These are phyloP conservation scores for Papilio demoleus DNA, from an alignment of 2,888 invertebrate species.

Conservation along the genomic window DNA sequence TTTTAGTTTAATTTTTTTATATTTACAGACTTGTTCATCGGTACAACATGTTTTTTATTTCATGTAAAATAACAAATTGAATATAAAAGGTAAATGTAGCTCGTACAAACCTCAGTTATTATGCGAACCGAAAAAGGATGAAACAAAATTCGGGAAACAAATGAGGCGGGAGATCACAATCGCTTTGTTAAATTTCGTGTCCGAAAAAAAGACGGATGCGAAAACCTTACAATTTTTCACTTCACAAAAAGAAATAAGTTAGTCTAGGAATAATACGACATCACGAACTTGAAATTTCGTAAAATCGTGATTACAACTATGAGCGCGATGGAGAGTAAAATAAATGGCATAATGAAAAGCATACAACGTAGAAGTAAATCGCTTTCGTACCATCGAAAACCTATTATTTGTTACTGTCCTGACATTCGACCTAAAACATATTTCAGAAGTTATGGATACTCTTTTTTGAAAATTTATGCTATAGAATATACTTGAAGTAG, in stretches of 20 bases:
- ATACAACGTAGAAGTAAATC: too few species aligned
- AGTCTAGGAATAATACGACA: neutral
- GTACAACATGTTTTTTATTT: neutral
- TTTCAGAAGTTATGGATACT: too few species aligned
- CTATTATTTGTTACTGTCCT: too few species aligned
- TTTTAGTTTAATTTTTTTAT: too few species aligned
- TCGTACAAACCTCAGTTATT: constrained; percentile 1
- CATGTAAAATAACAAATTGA: constrained; percentile 16
- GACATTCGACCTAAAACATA: too few species aligned
- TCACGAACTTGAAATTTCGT: neutral
- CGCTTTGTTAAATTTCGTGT: constrained; percentile 29
- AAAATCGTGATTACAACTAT: too few species aligned
- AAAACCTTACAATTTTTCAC: constrained; percentile 17
- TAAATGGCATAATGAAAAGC: too few species aligned
- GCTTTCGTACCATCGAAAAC: too few species aligned
- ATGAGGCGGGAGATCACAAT: constrained; percentile 28
- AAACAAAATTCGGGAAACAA: constrained; percentile 30
- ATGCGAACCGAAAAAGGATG: constrained; percentile 20
- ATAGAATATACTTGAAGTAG: too few species aligned
- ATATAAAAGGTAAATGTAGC: constrained; percentile 23
- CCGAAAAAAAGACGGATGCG: constrained; percentile 19
- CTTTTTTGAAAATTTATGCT: too few species aligned
- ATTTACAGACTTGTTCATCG: neutral
- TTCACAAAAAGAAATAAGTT: constrained; percentile 18
- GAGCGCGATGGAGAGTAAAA: too few species aligned